A percentile compares a stretch with the other conserved stretches of the same genome.
Conservation (phyloP, 2,888 invertebrate genomes). For the Cybosia mesomella region DNA sequence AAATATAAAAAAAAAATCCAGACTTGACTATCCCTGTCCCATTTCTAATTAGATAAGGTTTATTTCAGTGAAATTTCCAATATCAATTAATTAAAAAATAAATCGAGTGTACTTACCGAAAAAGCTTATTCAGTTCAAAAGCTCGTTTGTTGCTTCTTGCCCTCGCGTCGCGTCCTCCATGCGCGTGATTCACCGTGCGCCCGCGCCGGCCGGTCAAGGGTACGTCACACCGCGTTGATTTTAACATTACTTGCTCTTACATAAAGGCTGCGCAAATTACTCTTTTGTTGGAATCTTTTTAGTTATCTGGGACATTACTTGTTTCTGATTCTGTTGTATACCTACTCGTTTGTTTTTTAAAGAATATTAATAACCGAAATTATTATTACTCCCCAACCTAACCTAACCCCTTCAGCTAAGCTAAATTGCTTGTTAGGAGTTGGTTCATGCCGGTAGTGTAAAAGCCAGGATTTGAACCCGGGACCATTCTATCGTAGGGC, state of each 20-base stretch:
- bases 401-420: too few relatives aligned
- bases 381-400: too few relatives aligned
- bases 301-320: slow-evolving; percentile 33
- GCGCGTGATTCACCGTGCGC: slow-evolving; percentile 56
- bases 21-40: too few relatives aligned
- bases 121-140: slow-evolving; percentile 43
- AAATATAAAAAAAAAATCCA: too few relatives aligned
- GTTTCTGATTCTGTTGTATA: too few relatives aligned
- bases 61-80: slow-evolving; percentile 3
- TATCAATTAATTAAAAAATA: slow-evolving; percentile 47
- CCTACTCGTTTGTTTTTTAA: too few relatives aligned
- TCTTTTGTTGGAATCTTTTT: slow-evolving; percentile 44
- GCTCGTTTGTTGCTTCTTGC: slow-evolving; percentile 6
- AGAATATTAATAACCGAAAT: too few relatives aligned
- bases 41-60: too few relatives aligned
- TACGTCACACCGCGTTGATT: slow-evolving; percentile 49
- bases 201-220: slow-evolving; percentile 63
- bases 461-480: too few relatives aligned
- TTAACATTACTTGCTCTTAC: slow-evolving; percentile 43
- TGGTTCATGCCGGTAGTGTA: too few relatives aligned
- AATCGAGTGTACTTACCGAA: slow-evolving; percentile 34
- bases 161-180: slow-evolving; percentile 10
- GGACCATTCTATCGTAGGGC: too few relatives aligned
- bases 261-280: slow-evolving; percentile 47
- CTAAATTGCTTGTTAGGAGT: too few relatives aligned